Base-by-base conservation (phyloP, 2,113 vertebrate genomes). In the Noctilio leporinus region DNA sequence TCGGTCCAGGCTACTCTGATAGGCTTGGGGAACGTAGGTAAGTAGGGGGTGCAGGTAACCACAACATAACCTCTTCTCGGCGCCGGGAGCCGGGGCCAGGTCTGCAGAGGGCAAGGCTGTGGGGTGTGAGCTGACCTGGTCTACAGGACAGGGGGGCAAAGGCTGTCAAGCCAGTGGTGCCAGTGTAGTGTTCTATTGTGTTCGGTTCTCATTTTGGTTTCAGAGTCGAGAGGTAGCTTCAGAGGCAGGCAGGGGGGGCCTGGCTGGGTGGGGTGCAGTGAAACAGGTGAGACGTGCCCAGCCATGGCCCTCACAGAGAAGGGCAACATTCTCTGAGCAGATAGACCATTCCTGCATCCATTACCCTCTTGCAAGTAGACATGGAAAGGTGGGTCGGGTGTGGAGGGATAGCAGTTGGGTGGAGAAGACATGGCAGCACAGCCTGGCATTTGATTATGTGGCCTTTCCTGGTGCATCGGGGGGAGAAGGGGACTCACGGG, bases 21-120 rank as follows among this genome's bases (percentile, higher is more conserved):
- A 84, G 8, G 26, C 75, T 94, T 69, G 19, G 84, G 85, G 96
- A 80, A 78, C 24, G 91, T 2, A 57, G 77, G 69, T 51, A 20
- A 30, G 16, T n/a, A 2, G 64, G 20, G 90, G 94, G 88, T 33
- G 65, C 87, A 89, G 92, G 95, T 77, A 10, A 91, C 89, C 65
- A 78, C 93, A 89, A 51, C 0, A 33, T 30, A 49, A 5, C 24
- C 28, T 75, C 86, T 40, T 33, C 26, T 35, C 3, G 0, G 3
- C 84, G 88, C 35, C 93, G 62, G 16, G 72, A 59, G 45, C 0
- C 2, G 0, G 16, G 7, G 8, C 35, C 72, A 17, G 22, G 5
- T n/a, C 6, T 8, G 4, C 4, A 1, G 2, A n/a, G 40, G 10
- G 38, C 65, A 35, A 4, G 19, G 62, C 8, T 16, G 51, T 7